Evolutionary conservation across 2,888 invertebrate species (phyloP).

Genomic region (Ormyrus labotus): DNA sequence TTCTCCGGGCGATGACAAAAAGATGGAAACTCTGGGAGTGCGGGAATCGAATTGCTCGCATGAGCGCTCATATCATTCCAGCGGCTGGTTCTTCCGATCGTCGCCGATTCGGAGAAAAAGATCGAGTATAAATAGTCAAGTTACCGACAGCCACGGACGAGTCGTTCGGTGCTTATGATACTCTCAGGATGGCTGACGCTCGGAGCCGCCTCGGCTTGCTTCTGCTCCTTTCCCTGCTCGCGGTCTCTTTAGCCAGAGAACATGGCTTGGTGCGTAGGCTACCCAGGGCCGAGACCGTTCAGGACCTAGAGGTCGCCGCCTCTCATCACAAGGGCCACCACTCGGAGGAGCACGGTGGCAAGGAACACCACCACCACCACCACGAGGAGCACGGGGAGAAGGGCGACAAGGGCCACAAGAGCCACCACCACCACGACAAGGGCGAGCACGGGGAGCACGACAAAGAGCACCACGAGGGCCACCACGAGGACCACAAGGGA

Average conservation of each 20-base stretch:
- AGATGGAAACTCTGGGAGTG: slow-evolving; percentile 30
- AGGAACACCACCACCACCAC: slow-evolving; percentile 82
- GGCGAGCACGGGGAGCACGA: slow-evolving; percentile 79
- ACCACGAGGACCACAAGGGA: slow-evolving; percentile 81
- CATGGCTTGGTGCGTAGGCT: slow-evolving; percentile 15
- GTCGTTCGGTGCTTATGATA: slow-evolving; percentile 36
- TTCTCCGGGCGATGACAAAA: slow-evolving; percentile 47
- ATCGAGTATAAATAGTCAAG: slow-evolving; percentile 49
- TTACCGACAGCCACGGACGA: slow-evolving; percentile 37
- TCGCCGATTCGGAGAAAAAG: slow-evolving; percentile 17
- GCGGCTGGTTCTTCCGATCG: slow-evolving; percentile 41
- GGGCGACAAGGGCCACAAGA: slow-evolving; percentile 87
- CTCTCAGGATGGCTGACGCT: slow-evolving; percentile 45
- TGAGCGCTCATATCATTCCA: slow-evolving; percentile 42
- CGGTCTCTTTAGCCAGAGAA: slow-evolving; percentile 14
- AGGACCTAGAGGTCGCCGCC: slow-evolving; percentile 27
- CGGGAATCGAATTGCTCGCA: slow-evolving; percentile 45
- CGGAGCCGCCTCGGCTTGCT: slow-evolving; percentile 20
- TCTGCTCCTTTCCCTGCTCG: slow-evolving; percentile 31
- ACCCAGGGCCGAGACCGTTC: neutral
- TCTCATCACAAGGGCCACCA: slow-evolving; percentile 68
- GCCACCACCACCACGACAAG: slow-evolving; percentile 85
- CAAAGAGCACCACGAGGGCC: slow-evolving; percentile 79
- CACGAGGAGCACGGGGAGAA: slow-evolving; percentile 85
- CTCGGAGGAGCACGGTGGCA: slow-evolving; percentile 83